Base-by-base conservation (phyloP, 2,888 invertebrate genomes). In the Diaperis boleti region DNA sequence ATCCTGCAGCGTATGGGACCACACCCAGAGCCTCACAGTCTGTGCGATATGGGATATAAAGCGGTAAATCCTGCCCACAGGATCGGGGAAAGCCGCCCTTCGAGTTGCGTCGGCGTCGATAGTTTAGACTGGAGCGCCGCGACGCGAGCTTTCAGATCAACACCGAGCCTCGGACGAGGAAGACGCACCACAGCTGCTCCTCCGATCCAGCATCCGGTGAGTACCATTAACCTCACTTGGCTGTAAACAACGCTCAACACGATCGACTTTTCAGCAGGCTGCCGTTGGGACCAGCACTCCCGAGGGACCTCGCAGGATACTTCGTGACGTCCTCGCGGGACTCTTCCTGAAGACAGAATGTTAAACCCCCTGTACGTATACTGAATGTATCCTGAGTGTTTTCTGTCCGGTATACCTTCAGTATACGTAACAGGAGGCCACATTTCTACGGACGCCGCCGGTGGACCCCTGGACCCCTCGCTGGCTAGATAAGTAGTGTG, bases 321-420 rank as follows among this genome's bases (percentile, higher is more conserved):
- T 59, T 59, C 11, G 18, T 6, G 11, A 15, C 15, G 20, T 20
- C 15, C 4, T 13, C 7, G 15, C 8, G 44, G 15, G 45, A 15
- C 14, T 26, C 41, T 47, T 22, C 50, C 55, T 66, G 79, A 68
- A 71, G 79, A 72, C 69, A 75, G 81, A 83, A 84, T 86, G 86
- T 85, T 84, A 78, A 84, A 92, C 94, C 91, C 93, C 95, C 94
- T 95, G 93, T 92, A 95, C 95, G 95, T 96, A 96, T 95, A 96
- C 95, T 95, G 95, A 95, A 95, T 95, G 95, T 96, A 95, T 95
- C 95, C 95, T 95, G 95, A 95, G 95, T 94, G 94, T 92, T 86
- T 89, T 88, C 85, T 93, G 91, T 95, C 95, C 95, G 95, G 95
- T 95, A 95, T 96, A 96, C 95, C 95, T 95, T 95, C 94, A 94